These are phyloP conservation scores for Tadarida brasiliensis DNA, from an alignment of 2,797 vertebrate species.

Conservation along the genomic window DNA sequence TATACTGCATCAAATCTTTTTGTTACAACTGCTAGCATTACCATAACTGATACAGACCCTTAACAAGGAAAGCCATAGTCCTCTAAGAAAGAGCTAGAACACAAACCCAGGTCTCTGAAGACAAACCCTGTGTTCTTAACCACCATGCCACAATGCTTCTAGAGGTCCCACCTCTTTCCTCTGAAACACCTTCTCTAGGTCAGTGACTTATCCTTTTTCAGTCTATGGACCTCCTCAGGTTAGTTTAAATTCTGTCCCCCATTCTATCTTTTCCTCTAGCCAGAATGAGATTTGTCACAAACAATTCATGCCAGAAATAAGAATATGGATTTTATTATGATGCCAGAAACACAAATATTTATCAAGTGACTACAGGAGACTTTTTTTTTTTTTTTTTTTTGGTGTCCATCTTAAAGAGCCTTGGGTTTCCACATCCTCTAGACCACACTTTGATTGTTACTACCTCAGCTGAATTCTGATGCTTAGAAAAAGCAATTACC, in stretches of 20 bases:
- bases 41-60: background rate
- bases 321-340: background rate
- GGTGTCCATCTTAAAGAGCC: background rate
- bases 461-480: background rate
- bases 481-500: background rate
- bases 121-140: background rate
- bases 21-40: background rate
- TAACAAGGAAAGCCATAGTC: background rate
- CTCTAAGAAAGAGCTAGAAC: background rate
- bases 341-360: constrained; percentile 20
- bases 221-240: background rate
- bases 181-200: background rate
- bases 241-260: background rate
- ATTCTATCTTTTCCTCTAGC: background rate
- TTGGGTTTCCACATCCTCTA: background rate
- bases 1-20: background rate
- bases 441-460: background rate
- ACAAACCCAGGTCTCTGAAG: background rate
- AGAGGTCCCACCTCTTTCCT: background rate
- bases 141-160: background rate
- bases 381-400: background rate
- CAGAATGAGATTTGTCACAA: constrained; percentile 36
- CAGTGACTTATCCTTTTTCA: background rate
- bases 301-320: constrained; percentile 16
- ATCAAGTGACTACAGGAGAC: background rate